A percentile compares a stretch with the other conserved stretches of the same genome.
Evolutionary conservation across 2,113 vertebrate genomes (phyloP).

Genomic region (Hoplias malabaricus): DNA sequence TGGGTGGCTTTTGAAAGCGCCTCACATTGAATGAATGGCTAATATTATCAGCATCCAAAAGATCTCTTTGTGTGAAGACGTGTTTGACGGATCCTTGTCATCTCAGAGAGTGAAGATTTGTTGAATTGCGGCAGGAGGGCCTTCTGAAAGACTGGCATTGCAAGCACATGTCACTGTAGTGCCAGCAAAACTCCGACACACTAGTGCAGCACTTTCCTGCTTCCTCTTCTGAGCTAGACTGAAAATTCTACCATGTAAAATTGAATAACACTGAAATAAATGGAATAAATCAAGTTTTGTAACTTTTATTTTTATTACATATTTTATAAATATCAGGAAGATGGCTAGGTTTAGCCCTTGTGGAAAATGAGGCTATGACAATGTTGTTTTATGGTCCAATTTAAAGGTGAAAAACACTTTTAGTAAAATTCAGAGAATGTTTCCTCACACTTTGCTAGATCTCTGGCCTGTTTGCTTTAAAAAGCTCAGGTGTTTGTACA

Average conservation of each 20-base stretch:
- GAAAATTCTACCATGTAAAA: background rate
- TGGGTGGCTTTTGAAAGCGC: conserved; percentile 59
- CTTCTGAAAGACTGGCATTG: conserved; percentile 52
- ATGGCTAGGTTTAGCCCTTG: too few species aligned
- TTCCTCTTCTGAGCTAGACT: background rate
- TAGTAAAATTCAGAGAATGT: too few species aligned
- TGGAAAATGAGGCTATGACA: too few species aligned
- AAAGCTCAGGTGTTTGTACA: too few species aligned
- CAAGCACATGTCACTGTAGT: conserved; percentile 52
- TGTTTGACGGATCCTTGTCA: conserved; percentile 65
- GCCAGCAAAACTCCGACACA: conserved; percentile 55
- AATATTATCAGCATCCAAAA: conserved; percentile 69
- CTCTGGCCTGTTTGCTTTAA: too few species aligned
- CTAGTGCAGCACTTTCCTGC: conserved; percentile 4
- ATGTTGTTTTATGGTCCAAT: too few species aligned
- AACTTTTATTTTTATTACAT: too few species aligned
- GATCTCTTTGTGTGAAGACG: conserved; percentile 65
- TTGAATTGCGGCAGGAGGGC: conserved; percentile 61
- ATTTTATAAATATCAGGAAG: too few species aligned
- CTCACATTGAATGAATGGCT: conserved; percentile 65
- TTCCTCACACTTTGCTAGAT: too few species aligned
- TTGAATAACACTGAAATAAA: too few species aligned
- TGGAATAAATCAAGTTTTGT: too few species aligned
- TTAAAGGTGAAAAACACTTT: too few species aligned
- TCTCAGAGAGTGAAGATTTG: conserved; percentile 66